Evolutionary conservation across 2,113 vertebrate species (phyloP).

Genomic region (Phyllostomus hastatus): DNA sequence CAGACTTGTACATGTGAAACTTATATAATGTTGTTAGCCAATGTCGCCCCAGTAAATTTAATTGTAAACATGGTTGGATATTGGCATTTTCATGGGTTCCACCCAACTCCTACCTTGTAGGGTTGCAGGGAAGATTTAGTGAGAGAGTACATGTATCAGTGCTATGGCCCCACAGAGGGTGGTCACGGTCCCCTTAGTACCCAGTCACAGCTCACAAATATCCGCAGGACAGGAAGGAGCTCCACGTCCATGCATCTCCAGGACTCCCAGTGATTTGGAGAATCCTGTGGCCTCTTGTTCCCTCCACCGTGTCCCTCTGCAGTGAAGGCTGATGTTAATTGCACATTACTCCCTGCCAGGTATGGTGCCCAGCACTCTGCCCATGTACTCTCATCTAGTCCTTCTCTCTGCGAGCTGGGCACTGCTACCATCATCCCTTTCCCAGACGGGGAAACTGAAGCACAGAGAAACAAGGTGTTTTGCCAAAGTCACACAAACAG

Average conservation of each 20-base stretch:
- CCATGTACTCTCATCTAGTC: not conserved
- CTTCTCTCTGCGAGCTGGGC: not conserved
- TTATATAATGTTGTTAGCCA: not conserved
- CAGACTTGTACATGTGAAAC: not conserved
- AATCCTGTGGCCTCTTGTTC: not conserved
- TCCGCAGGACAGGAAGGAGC: not conserved
- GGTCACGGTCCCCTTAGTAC: not conserved
- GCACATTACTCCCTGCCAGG: not conserved
- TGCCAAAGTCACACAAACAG: not conserved
- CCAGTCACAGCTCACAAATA: not conserved
- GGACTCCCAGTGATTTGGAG: not conserved
- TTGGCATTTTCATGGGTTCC: not conserved
- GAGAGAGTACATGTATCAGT: not conserved
- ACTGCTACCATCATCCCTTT: not conserved
- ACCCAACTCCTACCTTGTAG: not conserved
- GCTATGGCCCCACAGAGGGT: not conserved
- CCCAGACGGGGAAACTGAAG: not conserved
- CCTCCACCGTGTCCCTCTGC: not conserved
- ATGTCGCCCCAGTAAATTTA: not conserved
- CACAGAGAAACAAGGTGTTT: not conserved
- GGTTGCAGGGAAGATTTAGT: not conserved
- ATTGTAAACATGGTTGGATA: not conserved
- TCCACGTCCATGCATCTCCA: not conserved
- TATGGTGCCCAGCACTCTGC: not conserved
- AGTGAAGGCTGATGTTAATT: not conserved